Evolutionary conservation across 2,888 invertebrate species (phyloP).

Genomic region (Sinopyrophorus schimmeli): DNA sequence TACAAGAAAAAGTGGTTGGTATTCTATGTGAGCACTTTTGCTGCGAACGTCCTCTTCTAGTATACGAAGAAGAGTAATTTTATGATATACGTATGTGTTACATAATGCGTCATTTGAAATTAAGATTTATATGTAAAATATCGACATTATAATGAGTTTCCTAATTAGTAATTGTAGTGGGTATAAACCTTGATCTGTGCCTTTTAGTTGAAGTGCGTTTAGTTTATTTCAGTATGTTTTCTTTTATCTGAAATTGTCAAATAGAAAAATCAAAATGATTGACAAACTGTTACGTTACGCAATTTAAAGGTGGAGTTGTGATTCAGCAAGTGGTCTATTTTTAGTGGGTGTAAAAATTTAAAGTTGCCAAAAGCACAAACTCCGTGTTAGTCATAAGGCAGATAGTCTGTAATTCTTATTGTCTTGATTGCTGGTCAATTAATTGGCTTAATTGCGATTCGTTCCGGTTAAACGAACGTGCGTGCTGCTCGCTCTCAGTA

Average conservation of each 20-base stretch:
- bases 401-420: constrained; percentile 41
- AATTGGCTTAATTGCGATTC: constrained; percentile 24
- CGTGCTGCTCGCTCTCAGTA: no score
- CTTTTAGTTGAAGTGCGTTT: background rate
- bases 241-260: no score
- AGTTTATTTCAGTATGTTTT: no score
- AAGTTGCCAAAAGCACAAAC: constrained; percentile 49
- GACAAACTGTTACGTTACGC: constrained; percentile 31
- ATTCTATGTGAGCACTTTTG: constrained; percentile 60
- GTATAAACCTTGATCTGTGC: background rate
- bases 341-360: constrained; percentile 42
- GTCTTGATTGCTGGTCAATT: constrained; percentile 18
- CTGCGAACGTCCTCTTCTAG: constrained; percentile 58
- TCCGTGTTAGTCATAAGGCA: constrained; percentile 50
- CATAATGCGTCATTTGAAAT: background rate
- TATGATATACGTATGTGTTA: background rate
- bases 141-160: background rate
- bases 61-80: constrained; percentile 52
- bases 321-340: constrained; percentile 50
- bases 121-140: background rate
- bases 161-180: background rate
- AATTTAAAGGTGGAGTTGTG: constrained; percentile 46
- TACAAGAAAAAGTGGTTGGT: constrained; percentile 70
- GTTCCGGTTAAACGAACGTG: constrained; percentile 21
- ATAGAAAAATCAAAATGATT: constrained; percentile 18